Base-by-base conservation (phyloP, 1,140 invertebrate species). In the Pseudomyrmex flavicornis region DNA sequence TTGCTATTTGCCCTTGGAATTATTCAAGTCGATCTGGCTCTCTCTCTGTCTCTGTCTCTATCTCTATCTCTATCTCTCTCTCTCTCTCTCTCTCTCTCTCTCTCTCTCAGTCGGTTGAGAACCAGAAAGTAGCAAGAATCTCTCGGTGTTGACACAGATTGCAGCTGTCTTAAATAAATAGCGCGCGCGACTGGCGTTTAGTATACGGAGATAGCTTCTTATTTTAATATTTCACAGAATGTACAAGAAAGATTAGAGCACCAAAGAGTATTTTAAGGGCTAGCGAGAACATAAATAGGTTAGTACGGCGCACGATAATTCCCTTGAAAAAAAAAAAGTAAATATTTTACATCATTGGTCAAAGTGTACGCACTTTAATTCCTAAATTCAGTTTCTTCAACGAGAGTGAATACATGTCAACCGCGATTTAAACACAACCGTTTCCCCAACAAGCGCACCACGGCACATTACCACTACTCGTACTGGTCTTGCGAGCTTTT, bases 401-500 rank as follows among this genome's bases (percentile, higher is more conserved):
- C 50, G 9, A 17, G 35, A 69, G 54, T 58, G 15, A 80, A 70
- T 72, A 59, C 56, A 10, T 7, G 5, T 35, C 54, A 80, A 22
- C 20, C 13, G 44, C 7, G 8, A 72, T 62, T 86, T 86, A 97
- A 70, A 97, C 94, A 93, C 97, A 98, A 3, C 97, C 97, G 84
- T 98, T 98, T 12, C 97, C 97, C 97, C 97, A 98, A 89, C 97
- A 98, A 0, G 97, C 97, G 89, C 97, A 98, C 97, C 97, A 98
- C 0, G 97, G 97, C 86, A 97, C 96, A 91, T 96, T 97, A 50
- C 96, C 96, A 82, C 95, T 96, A 46, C 95, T 94, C 26, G 95
- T 95, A 59, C 96, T 96, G 0, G 95, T 93, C 76, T 96, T 96
- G 13, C 96, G 93, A 20, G 93, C 93, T 88, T 96, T 96, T 88